Percentiles rank a stretch among this genome's conserved stretches.
Conservation (phyloP, 2,888 invertebrate species). For the Pecten maximus region DNA sequence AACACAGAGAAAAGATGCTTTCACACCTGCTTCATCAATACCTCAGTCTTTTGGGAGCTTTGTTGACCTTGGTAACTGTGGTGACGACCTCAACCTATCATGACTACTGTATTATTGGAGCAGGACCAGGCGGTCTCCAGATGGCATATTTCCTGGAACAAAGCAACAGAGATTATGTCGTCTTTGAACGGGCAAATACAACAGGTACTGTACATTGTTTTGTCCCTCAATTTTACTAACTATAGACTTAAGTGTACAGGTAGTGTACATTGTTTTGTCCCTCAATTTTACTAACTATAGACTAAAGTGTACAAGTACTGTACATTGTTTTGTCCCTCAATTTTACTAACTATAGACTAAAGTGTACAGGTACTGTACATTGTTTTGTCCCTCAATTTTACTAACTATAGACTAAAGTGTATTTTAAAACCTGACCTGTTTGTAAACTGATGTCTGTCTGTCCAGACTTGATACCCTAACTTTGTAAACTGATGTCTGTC, state of each 20-base stretch:
- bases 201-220: constrained; percentile 69
- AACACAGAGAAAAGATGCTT: not conserved
- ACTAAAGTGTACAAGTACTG: constrained; percentile 78
- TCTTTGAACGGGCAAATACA: constrained; percentile 81
- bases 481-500: not conserved
- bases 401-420: too few relatives aligned
- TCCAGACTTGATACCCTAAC: not conserved
- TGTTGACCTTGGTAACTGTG: constrained; percentile 43
- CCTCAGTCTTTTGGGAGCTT: not conserved
- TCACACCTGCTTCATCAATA: constrained; percentile 19
- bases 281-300: too few relatives aligned
- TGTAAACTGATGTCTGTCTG: not conserved
- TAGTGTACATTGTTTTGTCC: not conserved
- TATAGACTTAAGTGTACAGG: too few relatives aligned
- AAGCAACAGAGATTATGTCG: constrained; percentile 81
- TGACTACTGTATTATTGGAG: constrained; percentile 83
- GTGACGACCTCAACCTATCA: constrained; percentile 58
- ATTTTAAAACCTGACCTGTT: too few relatives aligned
- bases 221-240: not conserved
- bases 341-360: too few relatives aligned
- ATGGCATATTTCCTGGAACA: constrained; percentile 81
- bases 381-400: not conserved
- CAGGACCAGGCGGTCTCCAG: constrained; percentile 83
- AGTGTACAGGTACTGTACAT: constrained; percentile 74
- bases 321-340: not conserved